Percentiles rank a stretch among this genome's conserved stretches.
Evolutionary conservation across 2,888 invertebrate genomes (phyloP).

Genomic region (Synanthedon myopaeformis): DNA sequence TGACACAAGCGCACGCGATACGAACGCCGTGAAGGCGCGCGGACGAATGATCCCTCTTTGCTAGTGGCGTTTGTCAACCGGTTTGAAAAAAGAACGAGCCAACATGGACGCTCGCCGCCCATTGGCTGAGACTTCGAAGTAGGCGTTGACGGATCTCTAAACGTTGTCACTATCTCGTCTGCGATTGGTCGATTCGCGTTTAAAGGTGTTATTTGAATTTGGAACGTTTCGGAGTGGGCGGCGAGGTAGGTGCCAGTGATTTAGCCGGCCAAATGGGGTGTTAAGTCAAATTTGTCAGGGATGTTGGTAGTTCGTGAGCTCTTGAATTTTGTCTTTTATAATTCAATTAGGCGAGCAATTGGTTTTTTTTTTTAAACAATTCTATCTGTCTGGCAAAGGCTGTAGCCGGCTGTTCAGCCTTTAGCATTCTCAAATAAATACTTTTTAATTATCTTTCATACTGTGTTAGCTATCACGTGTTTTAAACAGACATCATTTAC

Average conservation of each 20-base stretch:
- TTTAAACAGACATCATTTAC: too few species aligned
- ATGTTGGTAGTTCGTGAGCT: constrained; percentile 29
- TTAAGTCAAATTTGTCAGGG: constrained; percentile 33
- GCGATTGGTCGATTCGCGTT: constrained; percentile 37
- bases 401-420: constrained; percentile 27
- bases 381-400: constrained; percentile 12
- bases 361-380: constrained; percentile 46
- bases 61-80: constrained; percentile 31
- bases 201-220: constrained; percentile 54
- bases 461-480: constrained; percentile 66
- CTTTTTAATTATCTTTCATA: constrained; percentile 68
- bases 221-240: constrained; percentile 57
- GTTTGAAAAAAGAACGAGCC: constrained; percentile 40
- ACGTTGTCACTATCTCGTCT: constrained; percentile 42
- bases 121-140: constrained; percentile 38
- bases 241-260: constrained; percentile 44
- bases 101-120: constrained; percentile 42
- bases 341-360: constrained; percentile 59
- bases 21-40: constrained; percentile 65
- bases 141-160: constrained; percentile 35
- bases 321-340: constrained; percentile 47
- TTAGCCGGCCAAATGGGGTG: constrained; percentile 53
- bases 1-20: constrained; percentile 55
- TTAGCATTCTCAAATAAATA: constrained; percentile 27
- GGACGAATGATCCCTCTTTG: constrained; percentile 54